These are phyloP conservation scores for Malachius bipustulatus DNA, from an alignment of 2,888 invertebrate genomes.

Conservation along the genomic window DNA sequence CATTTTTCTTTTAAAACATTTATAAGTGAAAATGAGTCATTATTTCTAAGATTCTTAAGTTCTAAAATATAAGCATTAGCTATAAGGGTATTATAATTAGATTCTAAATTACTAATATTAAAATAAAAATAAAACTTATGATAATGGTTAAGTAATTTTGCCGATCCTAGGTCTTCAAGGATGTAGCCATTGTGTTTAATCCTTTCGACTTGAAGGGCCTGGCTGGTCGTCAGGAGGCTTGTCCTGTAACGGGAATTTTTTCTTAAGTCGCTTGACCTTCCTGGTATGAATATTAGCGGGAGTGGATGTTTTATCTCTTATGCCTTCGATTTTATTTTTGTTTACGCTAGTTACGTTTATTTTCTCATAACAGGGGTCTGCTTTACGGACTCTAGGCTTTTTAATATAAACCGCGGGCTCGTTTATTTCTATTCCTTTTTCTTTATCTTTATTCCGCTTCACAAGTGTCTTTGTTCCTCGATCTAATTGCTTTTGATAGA, in stretches of 20 bases:
- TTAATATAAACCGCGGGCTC: constrained; percentile 14
- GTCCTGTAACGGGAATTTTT: constrained; percentile 17
- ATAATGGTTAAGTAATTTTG: constrained; percentile 15
- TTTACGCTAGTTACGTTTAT: constrained; percentile 15
- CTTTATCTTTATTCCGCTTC: constrained; percentile 12
- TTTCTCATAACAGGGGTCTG: constrained; percentile 15
- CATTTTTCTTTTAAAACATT: constrained; percentile 8
- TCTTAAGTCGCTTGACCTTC: constrained; percentile 15
- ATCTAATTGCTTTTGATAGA: constrained; percentile 9
- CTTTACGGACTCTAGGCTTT: constrained; percentile 13
- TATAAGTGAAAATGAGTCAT: constrained; percentile 3
- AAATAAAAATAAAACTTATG: constrained; percentile 21
- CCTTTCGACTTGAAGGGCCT: constrained; percentile 15
- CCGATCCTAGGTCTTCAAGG: constrained; percentile 11
- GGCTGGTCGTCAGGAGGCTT: constrained; percentile 12
- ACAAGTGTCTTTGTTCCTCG: constrained; percentile 13
- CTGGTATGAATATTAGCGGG: constrained; percentile 14
- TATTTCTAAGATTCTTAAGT: constrained; percentile 5
- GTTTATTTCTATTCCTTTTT: constrained; percentile 6
- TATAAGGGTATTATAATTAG: constrained; percentile 14
- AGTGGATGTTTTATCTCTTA: constrained; percentile 11
- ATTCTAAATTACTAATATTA: constrained; percentile 16
- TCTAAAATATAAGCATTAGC: constrained; percentile 16
- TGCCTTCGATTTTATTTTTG: constrained; percentile 15
- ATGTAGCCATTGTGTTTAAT: constrained; percentile 14